Conservation (phyloP, 2,113 vertebrate species). For the Perca schrenkii region DNA sequence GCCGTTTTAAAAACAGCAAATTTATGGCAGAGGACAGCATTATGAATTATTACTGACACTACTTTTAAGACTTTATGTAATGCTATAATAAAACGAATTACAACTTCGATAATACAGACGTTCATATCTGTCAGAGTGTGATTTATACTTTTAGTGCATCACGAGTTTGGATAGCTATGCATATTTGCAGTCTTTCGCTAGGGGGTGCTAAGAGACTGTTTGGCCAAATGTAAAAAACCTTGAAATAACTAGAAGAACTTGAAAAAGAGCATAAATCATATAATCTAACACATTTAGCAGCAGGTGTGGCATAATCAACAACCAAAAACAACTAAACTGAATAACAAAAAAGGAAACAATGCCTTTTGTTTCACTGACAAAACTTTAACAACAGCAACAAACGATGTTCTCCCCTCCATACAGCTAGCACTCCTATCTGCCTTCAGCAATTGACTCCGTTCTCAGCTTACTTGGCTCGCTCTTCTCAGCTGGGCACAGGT, state of each 20-base stretch:
- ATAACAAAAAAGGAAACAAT: background rate
- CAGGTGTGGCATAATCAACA: slow-evolving; percentile 3
- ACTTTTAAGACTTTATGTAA: slow-evolving; percentile 69
- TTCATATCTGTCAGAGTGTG: slow-evolving; percentile 66
- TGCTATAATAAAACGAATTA: slow-evolving; percentile 71
- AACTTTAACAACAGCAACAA: slow-evolving; percentile 1
- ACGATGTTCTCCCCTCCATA: background rate
- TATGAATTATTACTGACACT: slow-evolving; percentile 66
- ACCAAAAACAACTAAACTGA: background rate
- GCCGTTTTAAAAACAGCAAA: slow-evolving; percentile 56
- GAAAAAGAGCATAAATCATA: background rate
- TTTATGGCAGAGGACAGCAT: slow-evolving; percentile 63
- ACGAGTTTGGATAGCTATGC: slow-evolving; percentile 7
- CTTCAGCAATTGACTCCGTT: background rate
- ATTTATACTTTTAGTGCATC: slow-evolving; percentile 65
- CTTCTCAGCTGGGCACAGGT: slow-evolving; percentile 85
- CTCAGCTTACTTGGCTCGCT: slow-evolving; percentile 89
- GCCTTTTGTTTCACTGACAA: slow-evolving; percentile 8
- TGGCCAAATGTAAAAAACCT: slow-evolving; percentile 35
- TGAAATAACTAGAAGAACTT: background rate
- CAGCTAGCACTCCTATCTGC: background rate
- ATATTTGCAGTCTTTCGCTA: slow-evolving; percentile 66
- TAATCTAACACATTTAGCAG: background rate
- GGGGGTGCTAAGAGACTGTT: slow-evolving; percentile 78
- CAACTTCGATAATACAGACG: slow-evolving; percentile 71